Conservation (phyloP, 2,888 invertebrate genomes). For the Cheilosia urbana region DNA sequence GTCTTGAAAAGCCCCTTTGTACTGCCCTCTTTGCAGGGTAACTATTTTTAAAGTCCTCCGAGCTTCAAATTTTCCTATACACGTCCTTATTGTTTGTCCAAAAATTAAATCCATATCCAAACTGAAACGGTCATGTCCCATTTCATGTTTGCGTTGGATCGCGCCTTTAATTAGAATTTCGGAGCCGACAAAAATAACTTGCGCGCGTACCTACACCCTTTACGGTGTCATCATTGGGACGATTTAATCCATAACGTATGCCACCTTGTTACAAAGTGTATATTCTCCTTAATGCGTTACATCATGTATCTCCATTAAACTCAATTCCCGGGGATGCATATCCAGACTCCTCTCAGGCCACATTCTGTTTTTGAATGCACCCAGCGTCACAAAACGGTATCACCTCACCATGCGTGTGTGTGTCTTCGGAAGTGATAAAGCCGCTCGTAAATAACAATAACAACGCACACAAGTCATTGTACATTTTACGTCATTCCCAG, state of each 20-base stretch:
- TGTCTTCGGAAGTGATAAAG: slow-evolving; percentile 68
- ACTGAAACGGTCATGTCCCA: slow-evolving; percentile 34
- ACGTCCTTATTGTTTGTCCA: not conserved
- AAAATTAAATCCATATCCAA: slow-evolving; percentile 23
- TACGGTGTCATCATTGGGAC: slow-evolving; percentile 58
- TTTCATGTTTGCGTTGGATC: slow-evolving; percentile 42
- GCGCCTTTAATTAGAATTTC: slow-evolving; percentile 31
- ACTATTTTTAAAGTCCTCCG: too few relatives aligned
- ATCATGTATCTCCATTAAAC: slow-evolving; percentile 72
- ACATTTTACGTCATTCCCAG: slow-evolving; percentile 38
- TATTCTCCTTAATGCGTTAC: slow-evolving; percentile 68
- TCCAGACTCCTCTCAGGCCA: not conserved
- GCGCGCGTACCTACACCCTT: slow-evolving; percentile 53
- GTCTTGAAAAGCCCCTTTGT: too few relatives aligned
- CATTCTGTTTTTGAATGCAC: not conserved
- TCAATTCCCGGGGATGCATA: slow-evolving; percentile 49
- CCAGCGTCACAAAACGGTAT: slow-evolving; percentile 22
- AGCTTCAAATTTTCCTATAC: too few relatives aligned
- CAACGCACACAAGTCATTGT: slow-evolving; percentile 56
- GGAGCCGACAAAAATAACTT: slow-evolving; percentile 13
- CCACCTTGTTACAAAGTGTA: slow-evolving; percentile 75
- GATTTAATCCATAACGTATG: slow-evolving; percentile 72
- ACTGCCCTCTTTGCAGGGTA: too few relatives aligned
- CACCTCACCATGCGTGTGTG: slow-evolving; percentile 34
- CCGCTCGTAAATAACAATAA: slow-evolving; percentile 73